These are phyloP conservation scores for Paragorgia papillata DNA, from an alignment of 92 coral and sea anemone genomes.

Conservation along the genomic window DNA sequence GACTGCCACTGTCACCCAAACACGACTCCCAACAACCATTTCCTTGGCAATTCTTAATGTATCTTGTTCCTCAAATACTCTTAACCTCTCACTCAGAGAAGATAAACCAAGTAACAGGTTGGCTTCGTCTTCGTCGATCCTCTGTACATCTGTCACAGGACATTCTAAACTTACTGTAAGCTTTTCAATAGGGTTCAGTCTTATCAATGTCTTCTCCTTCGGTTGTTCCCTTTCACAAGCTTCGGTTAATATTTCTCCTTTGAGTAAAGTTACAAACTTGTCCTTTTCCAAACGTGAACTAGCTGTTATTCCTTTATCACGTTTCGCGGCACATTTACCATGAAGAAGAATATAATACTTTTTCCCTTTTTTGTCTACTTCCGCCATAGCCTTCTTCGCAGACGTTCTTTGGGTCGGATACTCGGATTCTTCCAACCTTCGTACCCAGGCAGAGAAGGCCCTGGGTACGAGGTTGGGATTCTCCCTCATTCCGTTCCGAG, in stretches of 20 bases:
- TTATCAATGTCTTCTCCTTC: neutral
- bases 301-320: neutral
- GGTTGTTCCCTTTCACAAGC: neutral
- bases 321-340: neutral
- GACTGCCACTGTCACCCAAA: conserved; percentile 57
- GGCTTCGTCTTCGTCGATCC: conserved; percentile 20
- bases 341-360: conserved; percentile 17
- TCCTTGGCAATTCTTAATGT: conserved; percentile 8
- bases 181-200: neutral
- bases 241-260: conserved; percentile 20
- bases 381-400: too few species aligned
- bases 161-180: conserved; percentile 10
- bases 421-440: too few species aligned
- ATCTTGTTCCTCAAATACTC: neutral
- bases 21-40: conserved; percentile 42
- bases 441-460: too few species aligned
- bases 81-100: conserved; percentile 2
- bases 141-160: neutral
- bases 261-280: neutral
- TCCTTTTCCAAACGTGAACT: neutral
- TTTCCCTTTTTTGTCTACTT: neutral
- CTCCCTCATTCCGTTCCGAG: too few species aligned
- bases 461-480: too few species aligned
- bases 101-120: neutral
- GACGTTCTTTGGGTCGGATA: too few species aligned